A percentile compares a stretch with the other conserved stretches of the same genome.
phyloP scores from a whole-genome alignment of 2,888 invertebrate genomes.

The Lasioglossum villosulum region DNA sequence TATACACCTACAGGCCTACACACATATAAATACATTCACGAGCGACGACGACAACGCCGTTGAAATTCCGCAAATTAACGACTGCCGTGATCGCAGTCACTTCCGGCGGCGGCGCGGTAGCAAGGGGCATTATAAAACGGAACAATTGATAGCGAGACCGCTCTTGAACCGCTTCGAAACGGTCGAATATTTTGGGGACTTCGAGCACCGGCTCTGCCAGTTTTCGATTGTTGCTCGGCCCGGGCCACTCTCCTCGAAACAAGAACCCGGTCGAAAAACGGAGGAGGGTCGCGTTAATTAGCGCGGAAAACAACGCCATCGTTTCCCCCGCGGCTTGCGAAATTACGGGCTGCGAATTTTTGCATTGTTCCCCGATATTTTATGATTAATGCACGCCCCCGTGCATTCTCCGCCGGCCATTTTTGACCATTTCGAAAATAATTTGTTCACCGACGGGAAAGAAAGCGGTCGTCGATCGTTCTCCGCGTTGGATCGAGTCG shows the following conservation, averaged over 20 bases:
- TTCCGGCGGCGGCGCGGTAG: background rate
- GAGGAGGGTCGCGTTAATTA: conserved; percentile 56
- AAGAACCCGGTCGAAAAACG: conserved; percentile 7
- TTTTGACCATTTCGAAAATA: background rate
- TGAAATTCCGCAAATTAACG: conserved; percentile 17
- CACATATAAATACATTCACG: background rate
- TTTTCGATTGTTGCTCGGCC: background rate
- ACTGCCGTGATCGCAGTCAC: background rate
- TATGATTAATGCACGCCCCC: conserved; percentile 57
- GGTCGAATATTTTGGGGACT: conserved; percentile 20
- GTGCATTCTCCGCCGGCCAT: background rate
- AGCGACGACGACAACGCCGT: background rate
- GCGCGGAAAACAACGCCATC: conserved; percentile 36
- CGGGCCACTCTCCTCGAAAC: conserved; percentile 18
- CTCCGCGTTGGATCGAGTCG: background rate
- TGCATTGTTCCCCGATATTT: conserved; percentile 51
- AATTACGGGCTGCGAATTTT: conserved; percentile 21
- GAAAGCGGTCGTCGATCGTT: background rate
- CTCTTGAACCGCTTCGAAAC: background rate
- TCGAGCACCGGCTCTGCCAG: background rate
- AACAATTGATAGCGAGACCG: conserved; percentile 25
- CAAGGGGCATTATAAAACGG: background rate
- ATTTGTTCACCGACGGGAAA: background rate
- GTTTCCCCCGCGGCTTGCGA: conserved; percentile 26
- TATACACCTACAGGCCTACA: background rate